Conservation (phyloP, 2,113 vertebrate species). For the Malurus elegans region DNA sequence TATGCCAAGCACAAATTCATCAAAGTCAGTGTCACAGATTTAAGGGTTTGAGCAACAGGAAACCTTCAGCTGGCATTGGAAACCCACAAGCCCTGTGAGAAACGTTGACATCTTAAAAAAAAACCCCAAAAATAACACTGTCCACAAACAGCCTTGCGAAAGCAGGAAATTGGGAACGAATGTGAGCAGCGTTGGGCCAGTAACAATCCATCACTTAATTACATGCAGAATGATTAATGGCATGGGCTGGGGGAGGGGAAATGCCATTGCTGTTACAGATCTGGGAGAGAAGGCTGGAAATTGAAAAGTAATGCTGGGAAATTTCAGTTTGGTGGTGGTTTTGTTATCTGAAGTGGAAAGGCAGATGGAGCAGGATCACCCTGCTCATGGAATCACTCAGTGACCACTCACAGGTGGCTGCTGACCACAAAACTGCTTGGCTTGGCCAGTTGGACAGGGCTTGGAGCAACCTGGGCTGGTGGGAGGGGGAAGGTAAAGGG, state of each 20-base stretch:
- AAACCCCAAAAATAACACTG: not conserved
- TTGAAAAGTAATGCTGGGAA: not conserved
- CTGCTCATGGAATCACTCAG: not conserved
- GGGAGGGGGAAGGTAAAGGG: not conserved
- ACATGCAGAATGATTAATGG: not conserved
- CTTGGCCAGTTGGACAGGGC: fast-evolving
- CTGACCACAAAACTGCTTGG: not conserved
- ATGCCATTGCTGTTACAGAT: slow-evolving; percentile 31
- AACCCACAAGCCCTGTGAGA: not conserved
- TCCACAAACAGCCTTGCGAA: slow-evolving; percentile 27
- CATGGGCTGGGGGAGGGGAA: not conserved
- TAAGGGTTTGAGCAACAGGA: not conserved
- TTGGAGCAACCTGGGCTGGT: not conserved
- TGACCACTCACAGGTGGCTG: not conserved
- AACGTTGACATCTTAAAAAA: not conserved
- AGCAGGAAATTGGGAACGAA: slow-evolving; percentile 36
- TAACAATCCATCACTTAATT: slow-evolving; percentile 32
- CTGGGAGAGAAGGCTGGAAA: not conserved
- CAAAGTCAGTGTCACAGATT: not conserved
- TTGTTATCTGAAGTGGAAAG: not conserved
- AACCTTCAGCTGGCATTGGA: not conserved
- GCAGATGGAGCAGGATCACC: not conserved
- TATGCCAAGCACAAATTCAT: not conserved
- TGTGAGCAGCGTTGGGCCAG: not conserved
- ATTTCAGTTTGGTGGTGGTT: not conserved